Evolutionary conservation across 2,888 invertebrate genomes (phyloP).

Genomic region (Aethes cnicana): DNA sequence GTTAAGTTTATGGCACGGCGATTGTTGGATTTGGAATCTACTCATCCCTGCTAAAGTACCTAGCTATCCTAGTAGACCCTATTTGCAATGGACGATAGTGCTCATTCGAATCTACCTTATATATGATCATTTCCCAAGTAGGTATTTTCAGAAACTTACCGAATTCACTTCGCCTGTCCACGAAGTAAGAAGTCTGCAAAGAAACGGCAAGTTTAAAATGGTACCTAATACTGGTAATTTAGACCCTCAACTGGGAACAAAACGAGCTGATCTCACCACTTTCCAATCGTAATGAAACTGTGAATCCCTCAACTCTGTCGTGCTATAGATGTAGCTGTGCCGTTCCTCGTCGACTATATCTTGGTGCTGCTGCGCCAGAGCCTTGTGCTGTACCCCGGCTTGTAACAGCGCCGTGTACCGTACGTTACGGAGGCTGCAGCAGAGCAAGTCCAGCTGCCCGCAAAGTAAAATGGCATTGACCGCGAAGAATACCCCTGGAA

Average conservation of each 20-base stretch:
- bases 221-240: no score
- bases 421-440: conserved; percentile 66
- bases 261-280: conserved; percentile 43
- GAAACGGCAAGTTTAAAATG: not conserved
- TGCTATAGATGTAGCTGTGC: conserved; percentile 59
- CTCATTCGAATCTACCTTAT: no score
- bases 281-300: conserved; percentile 58
- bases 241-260: no score
- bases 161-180: conserved; percentile 8
- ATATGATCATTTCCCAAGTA: no score
- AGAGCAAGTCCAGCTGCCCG: conserved; percentile 69
- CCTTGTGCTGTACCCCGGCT: conserved; percentile 47
- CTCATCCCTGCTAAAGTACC: no score
- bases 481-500: conserved; percentile 67
- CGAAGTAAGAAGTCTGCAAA: conserved; percentile 10
- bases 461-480: conserved; percentile 67
- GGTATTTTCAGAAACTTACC: no score
- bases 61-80: no score
- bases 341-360: conserved; percentile 55
- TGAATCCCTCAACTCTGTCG: conserved; percentile 51
- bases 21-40: no score
- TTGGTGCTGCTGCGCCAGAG: conserved; percentile 38
- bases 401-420: conserved; percentile 62
- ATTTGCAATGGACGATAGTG: no score
- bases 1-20: no score